These are phyloP conservation scores for Drosophila rubida DNA, from an alignment of 2,888 invertebrate species.

Conservation along the genomic window DNA sequence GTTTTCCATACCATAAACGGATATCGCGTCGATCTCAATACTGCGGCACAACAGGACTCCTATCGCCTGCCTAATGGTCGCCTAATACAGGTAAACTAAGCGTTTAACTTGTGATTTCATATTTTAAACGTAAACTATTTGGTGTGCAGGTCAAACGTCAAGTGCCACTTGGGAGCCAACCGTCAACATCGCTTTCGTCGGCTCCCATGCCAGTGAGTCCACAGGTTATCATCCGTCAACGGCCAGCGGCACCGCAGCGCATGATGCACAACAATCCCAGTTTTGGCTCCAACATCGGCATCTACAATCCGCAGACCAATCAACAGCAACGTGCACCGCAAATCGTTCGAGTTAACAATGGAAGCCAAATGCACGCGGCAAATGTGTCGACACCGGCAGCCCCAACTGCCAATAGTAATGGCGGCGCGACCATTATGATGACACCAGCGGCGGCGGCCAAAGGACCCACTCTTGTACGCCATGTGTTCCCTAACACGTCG, in stretches of 20 bases:
- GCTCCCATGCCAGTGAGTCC: conserved; percentile 17
- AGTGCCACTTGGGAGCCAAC: conserved; percentile 43
- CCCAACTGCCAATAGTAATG: conserved; percentile 25
- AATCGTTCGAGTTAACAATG: conserved; percentile 66
- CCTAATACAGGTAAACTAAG: conserved; percentile 76
- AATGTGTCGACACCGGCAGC: conserved; percentile 33
- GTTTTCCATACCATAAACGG: conserved; percentile 85
- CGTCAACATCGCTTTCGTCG: conserved; percentile 30
- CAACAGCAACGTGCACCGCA: conserved; percentile 70
- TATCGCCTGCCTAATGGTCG: conserved; percentile 85
- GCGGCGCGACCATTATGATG: conserved; percentile 45
- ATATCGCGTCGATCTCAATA: conserved; percentile 85
- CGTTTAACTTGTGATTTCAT: too few relatives aligned
- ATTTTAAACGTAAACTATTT: not conserved
- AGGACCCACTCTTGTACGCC: conserved; percentile 70
- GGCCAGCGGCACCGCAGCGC: conserved; percentile 25
- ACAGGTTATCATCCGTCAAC: conserved; percentile 61
- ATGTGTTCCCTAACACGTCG: conserved; percentile 76
- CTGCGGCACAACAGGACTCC: conserved; percentile 84
- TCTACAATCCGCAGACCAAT: conserved; percentile 62
- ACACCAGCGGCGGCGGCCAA: conserved; percentile 31
- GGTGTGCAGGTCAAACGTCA: conserved; percentile 81
- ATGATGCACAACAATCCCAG: conserved; percentile 27
- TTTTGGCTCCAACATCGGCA: conserved; percentile 65
- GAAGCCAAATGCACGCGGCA: conserved; percentile 39